Conservation (phyloP, 2,797 vertebrate species). For the Eleutherodactylus coqui region DNA sequence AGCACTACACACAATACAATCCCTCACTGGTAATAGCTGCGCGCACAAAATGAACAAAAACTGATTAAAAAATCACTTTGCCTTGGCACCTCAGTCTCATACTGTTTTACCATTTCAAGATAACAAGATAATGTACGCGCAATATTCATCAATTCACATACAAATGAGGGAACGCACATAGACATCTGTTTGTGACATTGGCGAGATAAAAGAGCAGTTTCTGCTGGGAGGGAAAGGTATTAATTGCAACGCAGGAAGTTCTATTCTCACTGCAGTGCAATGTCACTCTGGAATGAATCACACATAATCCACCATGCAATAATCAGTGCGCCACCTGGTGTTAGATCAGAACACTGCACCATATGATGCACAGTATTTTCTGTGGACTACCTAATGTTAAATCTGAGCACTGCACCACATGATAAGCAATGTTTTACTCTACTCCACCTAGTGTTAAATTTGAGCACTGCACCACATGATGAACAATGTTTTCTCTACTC, state of each 20-base stretch:
- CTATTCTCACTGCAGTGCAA: background rate
- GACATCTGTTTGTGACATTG: constrained; percentile 33
- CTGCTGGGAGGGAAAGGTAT: constrained; percentile 28
- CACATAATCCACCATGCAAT: background rate
- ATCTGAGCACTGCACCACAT: background rate
- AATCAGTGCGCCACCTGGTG: background rate
- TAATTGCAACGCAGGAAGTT: constrained; percentile 15
- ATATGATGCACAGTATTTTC: background rate
- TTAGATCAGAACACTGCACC: background rate
- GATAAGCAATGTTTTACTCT: background rate
- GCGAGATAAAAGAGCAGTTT: constrained; percentile 36
- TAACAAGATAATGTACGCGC: constrained; percentile 45
- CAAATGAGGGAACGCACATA: constrained; percentile 39
- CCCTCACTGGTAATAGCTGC: constrained; percentile 31
- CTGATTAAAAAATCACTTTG: constrained; percentile 53
- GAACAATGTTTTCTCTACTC: background rate
- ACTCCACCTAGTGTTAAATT: background rate
- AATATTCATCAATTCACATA: constrained; percentile 50
- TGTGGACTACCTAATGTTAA: background rate
- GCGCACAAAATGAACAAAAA: constrained; percentile 39
- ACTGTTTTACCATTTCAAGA: constrained; percentile 33
- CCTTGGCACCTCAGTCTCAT: constrained; percentile 25
- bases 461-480: background rate
- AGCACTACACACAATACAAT: background rate
- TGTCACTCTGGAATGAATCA: background rate